Evolutionary conservation across 2,888 invertebrate species (phyloP), one percentile per base, ranked within the genome.

Genomic region (Hymenopus coronatus): DNA sequence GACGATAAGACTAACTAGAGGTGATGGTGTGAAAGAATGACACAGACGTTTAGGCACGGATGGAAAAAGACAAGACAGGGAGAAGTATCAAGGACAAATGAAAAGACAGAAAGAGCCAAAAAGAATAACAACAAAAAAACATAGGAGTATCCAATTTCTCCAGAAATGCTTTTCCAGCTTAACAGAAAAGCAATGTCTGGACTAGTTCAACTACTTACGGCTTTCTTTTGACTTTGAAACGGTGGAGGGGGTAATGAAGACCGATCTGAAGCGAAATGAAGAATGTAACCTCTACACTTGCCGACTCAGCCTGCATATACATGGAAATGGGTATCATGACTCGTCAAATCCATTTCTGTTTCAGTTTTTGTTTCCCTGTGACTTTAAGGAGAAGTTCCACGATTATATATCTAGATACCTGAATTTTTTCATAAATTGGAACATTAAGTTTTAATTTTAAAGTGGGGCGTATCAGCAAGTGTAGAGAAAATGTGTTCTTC

Each of bases 11-110:
- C 28, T 89, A 82, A 89, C 30, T 84, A 83, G 84, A 82, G 85
- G 89, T 40, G 89, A 88, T 84, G 89, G 85, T 28, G 88, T 82
- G 89, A 88, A 84, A 88, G 85, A 81, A 83, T 85, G 85, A 88
- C 88, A 85, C 33, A 84, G 54, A 28, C 82, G 40, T 83, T 85
- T 85, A 30, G 83, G 83, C 54, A 70, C 54, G 30, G 28, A 28
- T 46, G n/a, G n/a, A 8, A 12, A 25, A 28, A 85, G 46, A 20
- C 20, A 70, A 85, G 85, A 28, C 46, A 27, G n/a, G 85, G 85
- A 70, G 40, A 27, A 46, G 54, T 70, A 70, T 70, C 54, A 70
- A 70, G 54, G 54, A 70, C 54, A 25, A 70, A 70, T 83, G 83
- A 30, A 54, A 54, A 46, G 85, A 28, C 6, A 28, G 85, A 46